Conservation (phyloP, 2,888 invertebrate species). For the Patella pellucida region DNA sequence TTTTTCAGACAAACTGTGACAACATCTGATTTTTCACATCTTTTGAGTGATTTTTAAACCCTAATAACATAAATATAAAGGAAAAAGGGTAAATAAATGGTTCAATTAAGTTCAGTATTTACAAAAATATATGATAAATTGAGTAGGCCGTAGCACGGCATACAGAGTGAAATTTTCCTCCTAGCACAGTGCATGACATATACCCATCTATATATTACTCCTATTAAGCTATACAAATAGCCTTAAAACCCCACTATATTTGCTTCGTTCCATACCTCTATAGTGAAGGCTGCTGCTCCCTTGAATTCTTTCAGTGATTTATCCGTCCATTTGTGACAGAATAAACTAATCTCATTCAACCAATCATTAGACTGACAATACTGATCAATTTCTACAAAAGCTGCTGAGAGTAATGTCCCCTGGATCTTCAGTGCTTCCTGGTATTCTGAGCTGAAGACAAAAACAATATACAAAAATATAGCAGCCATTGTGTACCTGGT, state of each 20-base stretch:
- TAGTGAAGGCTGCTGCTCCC: constrained; percentile 65
- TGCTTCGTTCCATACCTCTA: constrained; percentile 55
- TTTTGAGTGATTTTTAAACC: no score
- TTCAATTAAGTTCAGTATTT: no score
- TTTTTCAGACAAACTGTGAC: neutral
- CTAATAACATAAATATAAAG: no score
- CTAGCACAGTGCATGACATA: no score
- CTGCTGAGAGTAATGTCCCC: constrained; percentile 47
- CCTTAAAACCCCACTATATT: no score
- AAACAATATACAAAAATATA: neutral
- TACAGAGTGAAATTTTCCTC: no score
- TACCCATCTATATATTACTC: no score
- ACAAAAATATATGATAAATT: no score
- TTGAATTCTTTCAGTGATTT: constrained; percentile 58
- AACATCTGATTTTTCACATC: neutral
- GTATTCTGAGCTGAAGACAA: constrained; percentile 52
- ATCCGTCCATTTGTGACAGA: constrained; percentile 63
- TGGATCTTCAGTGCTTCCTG: constrained; percentile 51
- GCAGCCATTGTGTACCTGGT: neutral
- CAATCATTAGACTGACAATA: constrained; percentile 65
- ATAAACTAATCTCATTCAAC: constrained; percentile 65
- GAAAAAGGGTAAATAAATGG: no score
- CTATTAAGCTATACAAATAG: no score
- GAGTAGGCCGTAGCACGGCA: no score
- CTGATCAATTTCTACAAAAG: constrained; percentile 62